phyloP scores from a whole-genome alignment of 2,113 vertebrate species.

The Leuciscus idus region DNA sequence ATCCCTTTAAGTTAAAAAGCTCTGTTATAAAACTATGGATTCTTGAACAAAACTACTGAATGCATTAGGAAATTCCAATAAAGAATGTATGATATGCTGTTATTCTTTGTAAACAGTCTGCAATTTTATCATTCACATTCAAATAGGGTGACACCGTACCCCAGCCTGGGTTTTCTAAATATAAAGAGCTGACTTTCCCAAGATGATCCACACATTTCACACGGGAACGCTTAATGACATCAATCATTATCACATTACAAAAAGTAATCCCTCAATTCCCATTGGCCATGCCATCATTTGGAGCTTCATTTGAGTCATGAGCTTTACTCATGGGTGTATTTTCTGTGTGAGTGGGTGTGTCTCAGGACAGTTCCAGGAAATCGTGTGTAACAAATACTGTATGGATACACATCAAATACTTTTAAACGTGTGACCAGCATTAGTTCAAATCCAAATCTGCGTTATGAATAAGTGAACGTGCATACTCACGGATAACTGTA shows the following conservation, averaged over 20 bases:
- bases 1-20: background rate
- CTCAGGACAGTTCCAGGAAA: background rate
- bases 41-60: background rate
- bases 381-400: background rate
- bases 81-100: background rate
- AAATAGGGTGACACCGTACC: background rate
- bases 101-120: background rate
- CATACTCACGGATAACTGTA: constrained; percentile 21
- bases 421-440: background rate
- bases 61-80: background rate
- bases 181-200: constrained; percentile 26
- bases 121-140: background rate
- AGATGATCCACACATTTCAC: constrained; percentile 15
- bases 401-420: background rate
- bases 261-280: constrained; percentile 11
- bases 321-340: constrained; percentile 18
- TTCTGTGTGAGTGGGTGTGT: constrained; percentile 7
- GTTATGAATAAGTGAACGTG: constrained; percentile 4
- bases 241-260: constrained; percentile 31
- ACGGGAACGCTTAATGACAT: background rate
- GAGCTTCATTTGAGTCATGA: constrained; percentile 20
- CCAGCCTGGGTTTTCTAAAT: background rate
- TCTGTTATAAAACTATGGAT: background rate
- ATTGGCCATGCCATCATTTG: background rate
- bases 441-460: background rate